A percentile compares a stretch with the other conserved stretches of the same genome.
Conservation (phyloP, 1,140 invertebrate species). For the Drosophila fuyamai region DNA sequence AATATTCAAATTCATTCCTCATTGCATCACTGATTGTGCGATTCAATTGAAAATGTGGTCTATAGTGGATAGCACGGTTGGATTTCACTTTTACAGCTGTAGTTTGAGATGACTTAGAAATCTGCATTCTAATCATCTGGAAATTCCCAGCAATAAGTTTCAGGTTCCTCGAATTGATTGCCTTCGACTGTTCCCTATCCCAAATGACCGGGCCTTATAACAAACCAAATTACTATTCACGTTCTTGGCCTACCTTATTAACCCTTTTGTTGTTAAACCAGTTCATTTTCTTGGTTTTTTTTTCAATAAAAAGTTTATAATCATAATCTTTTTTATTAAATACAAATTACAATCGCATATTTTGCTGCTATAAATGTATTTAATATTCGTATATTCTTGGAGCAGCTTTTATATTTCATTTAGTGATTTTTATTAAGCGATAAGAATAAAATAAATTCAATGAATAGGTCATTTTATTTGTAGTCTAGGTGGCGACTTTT, state of each 20-base stretch:
- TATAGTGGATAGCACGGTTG: slow-evolving; percentile 1
- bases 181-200: background rate
- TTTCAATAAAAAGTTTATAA: no score
- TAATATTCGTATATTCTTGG: no score
- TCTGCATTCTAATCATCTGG: background rate
- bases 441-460: background rate
- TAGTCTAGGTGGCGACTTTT: no score
- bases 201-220: background rate
- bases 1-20: slow-evolving; percentile 32
- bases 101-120: background rate
- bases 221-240: no score
- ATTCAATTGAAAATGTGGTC: slow-evolving; percentile 21
- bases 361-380: no score
- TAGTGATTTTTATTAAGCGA: background rate
- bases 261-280: no score
- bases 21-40: slow-evolving; percentile 37
- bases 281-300: no score
- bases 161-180: background rate
- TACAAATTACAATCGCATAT: no score
- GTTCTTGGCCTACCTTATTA: no score
- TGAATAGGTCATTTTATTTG: background rate
- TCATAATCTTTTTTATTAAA: no score
- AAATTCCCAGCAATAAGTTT: slow-evolving; percentile 4
- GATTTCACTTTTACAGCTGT: background rate
- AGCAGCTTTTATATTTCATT: no score